Percentiles rank a stretch among this genome's conserved stretches.
phyloP scores from a whole-genome alignment of 2,797 vertebrate genomes.

The Hozukius guyotensis region DNA sequence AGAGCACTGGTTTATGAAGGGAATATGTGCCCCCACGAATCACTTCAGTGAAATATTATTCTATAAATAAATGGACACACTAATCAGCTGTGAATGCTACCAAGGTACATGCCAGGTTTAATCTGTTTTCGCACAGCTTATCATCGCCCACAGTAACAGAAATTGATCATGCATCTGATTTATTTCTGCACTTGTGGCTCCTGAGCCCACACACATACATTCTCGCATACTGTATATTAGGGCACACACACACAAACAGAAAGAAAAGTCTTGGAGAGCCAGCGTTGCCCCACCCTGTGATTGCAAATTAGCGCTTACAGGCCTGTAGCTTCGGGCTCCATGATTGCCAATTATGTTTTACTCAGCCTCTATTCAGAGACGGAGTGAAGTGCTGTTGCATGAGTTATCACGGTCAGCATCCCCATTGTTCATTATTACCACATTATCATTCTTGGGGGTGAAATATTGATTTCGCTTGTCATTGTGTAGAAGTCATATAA shows the following conservation, averaged over 20 bases:
- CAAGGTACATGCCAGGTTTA: slow-evolving; percentile 42
- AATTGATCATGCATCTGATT: slow-evolving; percentile 49
- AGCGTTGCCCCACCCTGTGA: slow-evolving; percentile 46
- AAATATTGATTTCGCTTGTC: slow-evolving; percentile 64
- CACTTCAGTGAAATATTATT: slow-evolving; percentile 13
- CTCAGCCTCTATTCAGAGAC: slow-evolving; percentile 55
- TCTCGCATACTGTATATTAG: background rate
- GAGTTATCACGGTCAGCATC: slow-evolving; percentile 52
- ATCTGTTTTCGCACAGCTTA: slow-evolving; percentile 35
- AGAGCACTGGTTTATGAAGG: background rate
- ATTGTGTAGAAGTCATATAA: slow-evolving; percentile 34
- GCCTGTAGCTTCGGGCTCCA: slow-evolving; percentile 45
- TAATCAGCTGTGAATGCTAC: slow-evolving; percentile 43
- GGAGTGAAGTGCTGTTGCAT: slow-evolving; percentile 39
- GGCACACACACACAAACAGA: background rate
- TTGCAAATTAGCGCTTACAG: slow-evolving; percentile 66
- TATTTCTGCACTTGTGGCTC: slow-evolving; percentile 36
- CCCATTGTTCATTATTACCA: slow-evolving; percentile 63
- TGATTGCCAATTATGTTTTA: slow-evolving; percentile 77
- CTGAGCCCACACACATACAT: background rate
- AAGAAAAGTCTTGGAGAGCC: slow-evolving; percentile 3
- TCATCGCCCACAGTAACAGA: slow-evolving; percentile 31
- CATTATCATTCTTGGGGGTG: slow-evolving; percentile 58
- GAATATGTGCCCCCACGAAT: background rate
- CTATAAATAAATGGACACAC: slow-evolving; percentile 37